phyloP scores from a whole-genome alignment of 2,113 vertebrate species.

The Euleptes europaea region DNA sequence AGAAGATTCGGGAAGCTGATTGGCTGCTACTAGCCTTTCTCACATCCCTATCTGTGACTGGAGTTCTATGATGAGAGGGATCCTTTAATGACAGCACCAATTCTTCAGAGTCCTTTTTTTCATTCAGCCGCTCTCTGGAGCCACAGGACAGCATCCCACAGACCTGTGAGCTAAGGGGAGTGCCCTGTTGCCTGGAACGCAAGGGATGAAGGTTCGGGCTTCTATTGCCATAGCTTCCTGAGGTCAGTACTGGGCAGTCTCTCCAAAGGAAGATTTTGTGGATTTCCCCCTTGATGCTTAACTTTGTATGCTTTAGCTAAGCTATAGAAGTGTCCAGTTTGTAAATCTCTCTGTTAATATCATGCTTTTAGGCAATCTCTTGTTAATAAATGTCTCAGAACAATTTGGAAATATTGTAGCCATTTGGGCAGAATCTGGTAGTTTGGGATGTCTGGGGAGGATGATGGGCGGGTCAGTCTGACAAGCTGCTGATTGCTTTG shows the following conservation, averaged over 20 bases:
- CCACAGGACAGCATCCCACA: neutral
- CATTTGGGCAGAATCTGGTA: neutral
- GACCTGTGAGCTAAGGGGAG: slow-evolving; percentile 24
- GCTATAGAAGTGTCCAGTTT: neutral
- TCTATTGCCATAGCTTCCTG: neutral
- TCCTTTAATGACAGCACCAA: neutral
- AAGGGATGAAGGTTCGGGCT: neutral
- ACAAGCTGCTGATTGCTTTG: neutral
- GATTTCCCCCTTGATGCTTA: neutral
- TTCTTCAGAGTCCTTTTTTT: neutral
- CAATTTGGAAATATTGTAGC: neutral
- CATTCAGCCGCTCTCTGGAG: neutral
- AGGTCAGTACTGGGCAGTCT: neutral
- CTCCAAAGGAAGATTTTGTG: neutral
- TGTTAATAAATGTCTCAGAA: neutral
- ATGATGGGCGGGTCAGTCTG: neutral
- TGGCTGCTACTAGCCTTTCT: slow-evolving; percentile 63
- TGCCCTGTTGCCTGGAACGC: neutral
- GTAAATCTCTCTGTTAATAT: neutral
- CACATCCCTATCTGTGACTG: slow-evolving; percentile 49
- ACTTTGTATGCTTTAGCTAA: neutral
- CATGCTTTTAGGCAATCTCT: neutral
- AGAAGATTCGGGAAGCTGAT: slow-evolving; percentile 65
- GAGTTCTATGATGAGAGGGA: neutral
- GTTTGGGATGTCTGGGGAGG: neutral